These are phyloP conservation scores for Drosophila monieri DNA, from an alignment of 2,888 invertebrate genomes.

Conservation along the genomic window DNA sequence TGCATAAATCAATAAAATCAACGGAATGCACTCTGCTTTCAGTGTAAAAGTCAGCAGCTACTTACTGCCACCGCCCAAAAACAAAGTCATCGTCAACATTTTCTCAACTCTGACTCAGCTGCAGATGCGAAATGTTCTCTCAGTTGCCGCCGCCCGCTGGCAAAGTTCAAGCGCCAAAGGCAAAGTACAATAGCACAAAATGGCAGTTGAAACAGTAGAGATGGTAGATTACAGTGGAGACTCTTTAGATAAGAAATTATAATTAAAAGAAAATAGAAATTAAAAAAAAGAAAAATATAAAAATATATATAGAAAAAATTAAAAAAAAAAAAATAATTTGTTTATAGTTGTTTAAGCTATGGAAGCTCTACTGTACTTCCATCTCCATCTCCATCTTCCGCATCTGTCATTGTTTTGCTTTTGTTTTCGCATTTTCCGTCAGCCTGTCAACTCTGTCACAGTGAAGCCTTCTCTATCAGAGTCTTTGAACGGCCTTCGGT, in stretches of 20 bases:
- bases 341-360: background rate
- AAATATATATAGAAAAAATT: background rate
- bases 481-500: slow-evolving; percentile 57
- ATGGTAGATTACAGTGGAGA: slow-evolving; percentile 12
- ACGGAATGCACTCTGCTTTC: slow-evolving; percentile 8
- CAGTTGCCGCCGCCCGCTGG: background rate
- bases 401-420: slow-evolving; percentile 36
- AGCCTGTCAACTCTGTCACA: slow-evolving; percentile 14
- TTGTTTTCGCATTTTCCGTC: slow-evolving; percentile 35
- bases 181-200: slow-evolving; percentile 69
- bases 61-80: slow-evolving; percentile 28
- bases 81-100: slow-evolving; percentile 29
- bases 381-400: slow-evolving; percentile 45
- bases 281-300: background rate
- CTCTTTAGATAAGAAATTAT: background rate
- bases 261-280: too few species aligned
- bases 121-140: slow-evolving; percentile 29
- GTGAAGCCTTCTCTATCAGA: background rate
- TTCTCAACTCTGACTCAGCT: slow-evolving; percentile 23
- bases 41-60: slow-evolving; percentile 7
- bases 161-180: slow-evolving; percentile 58
- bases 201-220: slow-evolving; percentile 39
- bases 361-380: slow-evolving; percentile 9
- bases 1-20: slow-evolving; percentile 47
- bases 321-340: background rate